Evolutionary conservation across 2,113 vertebrate species (phyloP).

Genomic region (Scopus umbretta): DNA sequence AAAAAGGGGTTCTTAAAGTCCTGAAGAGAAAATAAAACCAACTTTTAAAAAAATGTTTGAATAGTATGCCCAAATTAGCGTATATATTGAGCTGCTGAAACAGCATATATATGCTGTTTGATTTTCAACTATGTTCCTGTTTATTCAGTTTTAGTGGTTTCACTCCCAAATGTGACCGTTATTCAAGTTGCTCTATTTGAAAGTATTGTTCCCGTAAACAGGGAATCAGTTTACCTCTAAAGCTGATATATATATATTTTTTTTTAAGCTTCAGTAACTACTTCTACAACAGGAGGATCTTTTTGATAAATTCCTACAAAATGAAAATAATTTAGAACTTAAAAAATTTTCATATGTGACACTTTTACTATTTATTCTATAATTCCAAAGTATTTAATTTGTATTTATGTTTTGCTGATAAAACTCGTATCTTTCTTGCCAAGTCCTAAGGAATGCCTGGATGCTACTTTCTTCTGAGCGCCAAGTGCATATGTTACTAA

Average conservation of each 20-base stretch:
- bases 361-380: neutral
- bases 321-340: neutral
- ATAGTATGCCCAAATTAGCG: neutral
- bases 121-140: neutral
- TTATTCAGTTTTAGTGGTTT: neutral
- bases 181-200: neutral
- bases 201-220: neutral
- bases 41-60: neutral
- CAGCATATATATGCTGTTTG: neutral
- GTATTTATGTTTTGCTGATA: neutral
- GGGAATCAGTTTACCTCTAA: neutral
- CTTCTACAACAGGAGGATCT: neutral
- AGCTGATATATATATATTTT: neutral
- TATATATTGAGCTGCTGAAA: neutral
- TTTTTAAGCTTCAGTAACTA: neutral
- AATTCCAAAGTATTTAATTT: neutral
- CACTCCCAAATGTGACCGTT: neutral
- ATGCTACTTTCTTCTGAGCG: neutral
- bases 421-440: neutral
- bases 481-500: neutral
- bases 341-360: neutral
- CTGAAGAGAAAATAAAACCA: neutral
- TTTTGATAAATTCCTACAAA: neutral
- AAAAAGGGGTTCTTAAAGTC: neutral
- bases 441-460: neutral